Percentiles rank a stretch among this genome's conserved stretches.
Conservation (phyloP, 2,797 vertebrate genomes). For the Clarias fuscus region DNA sequence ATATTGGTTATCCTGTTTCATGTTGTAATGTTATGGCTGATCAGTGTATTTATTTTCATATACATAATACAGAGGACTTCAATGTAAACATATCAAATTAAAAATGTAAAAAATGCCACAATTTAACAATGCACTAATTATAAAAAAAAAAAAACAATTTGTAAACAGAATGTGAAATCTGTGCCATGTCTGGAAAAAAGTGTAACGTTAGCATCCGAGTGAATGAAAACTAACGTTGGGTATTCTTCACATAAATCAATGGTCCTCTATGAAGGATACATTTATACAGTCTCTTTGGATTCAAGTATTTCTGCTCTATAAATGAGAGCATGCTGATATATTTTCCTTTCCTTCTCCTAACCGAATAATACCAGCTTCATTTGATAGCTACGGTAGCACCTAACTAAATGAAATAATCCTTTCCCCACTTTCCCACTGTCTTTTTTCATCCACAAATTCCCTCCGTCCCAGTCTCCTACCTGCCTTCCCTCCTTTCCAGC, state of each 20-base stretch:
- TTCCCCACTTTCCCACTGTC: too few species aligned
- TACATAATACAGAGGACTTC: background rate
- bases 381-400: background rate
- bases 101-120: background rate
- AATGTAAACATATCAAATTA: background rate
- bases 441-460: too few species aligned
- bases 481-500: too few species aligned
- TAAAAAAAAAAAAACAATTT: background rate
- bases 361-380: background rate
- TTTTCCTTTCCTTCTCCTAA: background rate
- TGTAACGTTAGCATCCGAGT: background rate
- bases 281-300: background rate
- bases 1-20: too few species aligned
- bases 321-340: background rate
- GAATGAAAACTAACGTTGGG: background rate
- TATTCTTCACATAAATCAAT: background rate
- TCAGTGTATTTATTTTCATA: background rate
- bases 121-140: background rate
- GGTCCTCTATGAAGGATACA: background rate
- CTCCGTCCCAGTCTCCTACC: too few species aligned
- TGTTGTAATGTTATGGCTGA: too few species aligned
- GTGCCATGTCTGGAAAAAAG: background rate
- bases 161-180: background rate
- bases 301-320: background rate
- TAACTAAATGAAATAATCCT: background rate